phyloP scores from a whole-genome alignment of 2,888 invertebrate genomes.

The Palloptera scutellata region DNA sequence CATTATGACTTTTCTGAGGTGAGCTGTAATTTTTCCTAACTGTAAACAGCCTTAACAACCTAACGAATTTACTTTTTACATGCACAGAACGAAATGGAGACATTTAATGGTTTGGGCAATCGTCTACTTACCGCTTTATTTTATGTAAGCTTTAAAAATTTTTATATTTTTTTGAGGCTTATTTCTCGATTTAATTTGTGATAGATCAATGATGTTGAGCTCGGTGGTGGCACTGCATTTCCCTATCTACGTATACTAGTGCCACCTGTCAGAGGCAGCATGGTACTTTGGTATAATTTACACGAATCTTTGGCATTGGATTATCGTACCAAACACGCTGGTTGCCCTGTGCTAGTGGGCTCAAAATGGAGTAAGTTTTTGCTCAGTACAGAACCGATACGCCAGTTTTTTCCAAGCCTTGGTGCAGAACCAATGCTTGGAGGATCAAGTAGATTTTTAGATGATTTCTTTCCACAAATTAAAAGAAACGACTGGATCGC shows the following conservation, averaged over 20 bases:
- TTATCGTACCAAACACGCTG: conserved; percentile 87
- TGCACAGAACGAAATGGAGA: conserved; percentile 25
- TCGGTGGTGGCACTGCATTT: conserved; percentile 96
- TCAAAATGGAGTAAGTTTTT: conserved; percentile 91
- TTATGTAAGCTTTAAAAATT: conserved; percentile 39
- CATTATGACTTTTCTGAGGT: conserved; percentile 42
- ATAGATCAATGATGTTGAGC: conserved; percentile 57
- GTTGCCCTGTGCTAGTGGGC: conserved; percentile 92
- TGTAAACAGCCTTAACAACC: background rate
- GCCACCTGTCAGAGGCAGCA: conserved; percentile 85
- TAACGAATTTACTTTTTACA: background rate
- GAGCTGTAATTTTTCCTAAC: background rate
- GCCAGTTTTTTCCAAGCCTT: no score
- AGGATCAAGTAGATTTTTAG: no score
- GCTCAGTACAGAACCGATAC: no score
- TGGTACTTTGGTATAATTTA: conserved; percentile 92
- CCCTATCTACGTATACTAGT: conserved; percentile 82
- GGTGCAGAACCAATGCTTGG: no score
- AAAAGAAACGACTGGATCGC: no score
- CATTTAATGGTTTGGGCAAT: conserved; percentile 34
- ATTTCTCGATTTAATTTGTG: background rate
- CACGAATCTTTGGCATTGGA: conserved; percentile 89
- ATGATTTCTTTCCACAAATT: no score
- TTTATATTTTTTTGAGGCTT: background rate
- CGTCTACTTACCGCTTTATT: conserved; percentile 43